Base-by-base conservation (phyloP, 2,113 vertebrate genomes). In the cat (Felis catus) region DNA sequence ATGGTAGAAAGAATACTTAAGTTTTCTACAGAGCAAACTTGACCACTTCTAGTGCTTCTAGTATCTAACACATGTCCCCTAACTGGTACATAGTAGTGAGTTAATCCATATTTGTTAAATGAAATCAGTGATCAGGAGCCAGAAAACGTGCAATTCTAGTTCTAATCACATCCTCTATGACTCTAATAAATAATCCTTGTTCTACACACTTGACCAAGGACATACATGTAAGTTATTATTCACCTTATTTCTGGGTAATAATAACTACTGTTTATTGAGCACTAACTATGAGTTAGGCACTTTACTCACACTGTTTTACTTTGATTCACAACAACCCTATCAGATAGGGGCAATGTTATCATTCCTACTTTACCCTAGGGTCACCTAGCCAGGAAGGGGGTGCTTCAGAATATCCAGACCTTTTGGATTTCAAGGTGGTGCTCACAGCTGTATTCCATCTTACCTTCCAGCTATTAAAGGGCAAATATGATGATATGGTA, bases 71-170 rank as follows among this genome's bases (percentile, higher is more conserved):
- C 12, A 8, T 65, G 41, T 3, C n/a, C 74, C 5, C 19, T 68
- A 33, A 45, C 13, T 63, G 51, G 61, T n/a, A 41, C 25, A 10
- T 53, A 41, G 39, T 63, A 39, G 2, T 48, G 7, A 78, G 16
- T 76, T 66, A 91, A 7, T 48, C 73, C 76, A 33, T 89, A 86
- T 48, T 27, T 79, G 23, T 82, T 39, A 86, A 78, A 65, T 79
- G n/a, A 92, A 93, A 82, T 65, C 45, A 79, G 45, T 29, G 31
- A 84, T 4, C 36, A 55, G 33, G 53, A 86, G 29, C 70, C 82
- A 89, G 79, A 88, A 88, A 96, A 85, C 25, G n/a, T 80, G 41
- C 27, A 53, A 53, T 85, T 95, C 78, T 78, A 61, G 27, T 87
- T 90, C 63, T 45, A 94, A 2, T 33, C 78, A 12, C 4, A 65